These are phyloP conservation scores for Meliscaeva auricollis DNA, from an alignment of 2,888 invertebrate species.

Conservation along the genomic window DNA sequence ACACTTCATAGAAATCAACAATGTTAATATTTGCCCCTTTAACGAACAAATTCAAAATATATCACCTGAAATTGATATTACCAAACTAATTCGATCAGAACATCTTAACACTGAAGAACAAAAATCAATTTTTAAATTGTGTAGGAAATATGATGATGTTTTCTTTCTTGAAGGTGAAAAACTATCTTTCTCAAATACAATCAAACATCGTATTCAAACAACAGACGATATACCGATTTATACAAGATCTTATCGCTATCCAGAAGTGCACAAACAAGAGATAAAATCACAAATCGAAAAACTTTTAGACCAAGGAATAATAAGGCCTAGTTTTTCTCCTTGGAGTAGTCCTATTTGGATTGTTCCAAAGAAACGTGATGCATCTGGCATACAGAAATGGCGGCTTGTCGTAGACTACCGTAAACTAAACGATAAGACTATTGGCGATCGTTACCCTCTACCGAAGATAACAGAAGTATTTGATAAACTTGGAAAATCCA, in stretches of 20 bases:
- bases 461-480: neutral
- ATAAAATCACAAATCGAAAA: neutral
- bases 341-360: neutral
- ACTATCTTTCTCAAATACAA: constrained; percentile 58
- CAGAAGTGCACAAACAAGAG: neutral
- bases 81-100: constrained; percentile 13
- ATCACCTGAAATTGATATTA: neutral
- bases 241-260: constrained; percentile 43
- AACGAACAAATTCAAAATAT: constrained; percentile 1
- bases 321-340: too few relatives aligned
- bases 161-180: constrained; percentile 39
- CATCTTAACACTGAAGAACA: constrained; percentile 18
- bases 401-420: neutral
- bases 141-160: constrained; percentile 44
- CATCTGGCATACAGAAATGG: neutral
- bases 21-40: neutral
- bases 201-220: constrained; percentile 52
- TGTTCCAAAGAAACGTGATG: neutral
- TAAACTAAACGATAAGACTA: neutral
- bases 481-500: neutral
- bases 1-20: constrained; percentile 4
- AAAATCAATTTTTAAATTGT: constrained; percentile 49
- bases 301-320: neutral
- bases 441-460: constrained; percentile 2
- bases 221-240: constrained; percentile 58